Evolutionary conservation across 2,113 vertebrate species (phyloP), one percentile per base, ranked within the genome.

Genomic region (Passer montanus): DNA sequence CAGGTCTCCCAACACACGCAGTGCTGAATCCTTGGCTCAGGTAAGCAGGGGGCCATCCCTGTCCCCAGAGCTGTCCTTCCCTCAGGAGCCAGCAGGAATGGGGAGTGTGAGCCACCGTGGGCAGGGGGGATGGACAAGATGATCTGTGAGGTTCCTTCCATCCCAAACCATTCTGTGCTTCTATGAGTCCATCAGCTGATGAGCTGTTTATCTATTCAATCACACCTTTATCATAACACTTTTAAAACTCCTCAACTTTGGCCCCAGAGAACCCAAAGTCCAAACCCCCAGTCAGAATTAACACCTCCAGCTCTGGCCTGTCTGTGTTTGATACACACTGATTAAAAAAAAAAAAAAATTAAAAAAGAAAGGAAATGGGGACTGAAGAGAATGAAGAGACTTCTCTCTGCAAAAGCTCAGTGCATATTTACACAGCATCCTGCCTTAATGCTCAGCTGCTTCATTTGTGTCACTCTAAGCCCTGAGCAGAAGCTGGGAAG

Each of bases 401-500:
- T 41, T 84, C 70, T 78, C 66, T 13, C 24, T 53, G 72, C 12
- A 39, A 94, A 96, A 95, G 87, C 93, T 91, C 90, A 93, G 46
- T 53, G 77, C 64, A 96, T 94, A 94, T 95, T 96, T 92, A 78
- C 94, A 90, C 72, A 95, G 90, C 28, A 85, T 17, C 79, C 91
- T 82, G 69, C 67, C 50, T 93, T 96, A 92, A 90, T 84, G 93
- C 90, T 87, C 86, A 92, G 66, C 80, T 90, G 59, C 94, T 84
- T 94, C 89, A 94, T 92, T 95, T 75, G 63, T 93, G 90, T 89
- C 87, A 70, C 66, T 96, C 83, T 85, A 91, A 97, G 94, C 64
- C 83, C 86, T 82, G 8, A 0, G 7, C 73, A 64, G 77, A 37
- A 89, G 73, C 69, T 52, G 73, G 69, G 69, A 53, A 87, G 88